These are phyloP conservation scores for Endotricha flammealis DNA, from an alignment of 2,888 invertebrate species.

Conservation along the genomic window DNA sequence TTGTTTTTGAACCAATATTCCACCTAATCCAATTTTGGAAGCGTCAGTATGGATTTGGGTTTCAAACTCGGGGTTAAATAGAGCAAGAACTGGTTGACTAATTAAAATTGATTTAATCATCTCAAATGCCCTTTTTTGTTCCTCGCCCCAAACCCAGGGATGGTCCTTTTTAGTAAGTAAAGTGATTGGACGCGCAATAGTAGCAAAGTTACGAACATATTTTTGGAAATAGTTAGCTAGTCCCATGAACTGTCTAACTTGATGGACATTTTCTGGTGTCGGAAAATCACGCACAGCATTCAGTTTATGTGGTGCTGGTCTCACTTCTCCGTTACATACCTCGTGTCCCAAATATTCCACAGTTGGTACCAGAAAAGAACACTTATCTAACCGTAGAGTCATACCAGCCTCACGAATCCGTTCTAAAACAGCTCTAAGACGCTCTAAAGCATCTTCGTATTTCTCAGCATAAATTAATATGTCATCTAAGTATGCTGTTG, in stretches of 20 bases:
- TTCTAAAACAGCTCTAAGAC: background rate
- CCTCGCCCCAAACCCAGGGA: background rate
- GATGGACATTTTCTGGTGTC: conserved; percentile 15
- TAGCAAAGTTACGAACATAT: background rate
- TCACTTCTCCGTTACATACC: background rate
- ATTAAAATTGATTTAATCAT: conserved; percentile 2
- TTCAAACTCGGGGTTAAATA: too few relatives aligned
- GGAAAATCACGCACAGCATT: conserved; percentile 7
- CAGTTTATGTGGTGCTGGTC: background rate
- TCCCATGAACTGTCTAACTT: conserved; percentile 18
- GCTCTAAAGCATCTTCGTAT: too few relatives aligned
- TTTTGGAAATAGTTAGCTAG: conserved; percentile 17
- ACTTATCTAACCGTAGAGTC: background rate
- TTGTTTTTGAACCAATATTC: conserved; percentile 15
- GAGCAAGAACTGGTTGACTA: conserved; percentile 1
- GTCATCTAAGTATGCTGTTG: too few relatives aligned
- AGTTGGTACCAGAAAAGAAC: background rate
- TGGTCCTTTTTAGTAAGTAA: too few relatives aligned
- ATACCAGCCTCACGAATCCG: background rate
- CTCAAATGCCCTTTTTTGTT: conserved; percentile 1
- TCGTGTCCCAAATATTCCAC: conserved; percentile 4
- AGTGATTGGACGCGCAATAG: too few relatives aligned
- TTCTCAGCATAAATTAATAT: too few relatives aligned
- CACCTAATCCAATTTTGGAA: conserved; percentile 9
- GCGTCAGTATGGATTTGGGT: background rate